Percentiles rank a stretch among this genome's conserved stretches.
Conservation (phyloP, 2,113 vertebrate species). For the Urocolius indicus region DNA sequence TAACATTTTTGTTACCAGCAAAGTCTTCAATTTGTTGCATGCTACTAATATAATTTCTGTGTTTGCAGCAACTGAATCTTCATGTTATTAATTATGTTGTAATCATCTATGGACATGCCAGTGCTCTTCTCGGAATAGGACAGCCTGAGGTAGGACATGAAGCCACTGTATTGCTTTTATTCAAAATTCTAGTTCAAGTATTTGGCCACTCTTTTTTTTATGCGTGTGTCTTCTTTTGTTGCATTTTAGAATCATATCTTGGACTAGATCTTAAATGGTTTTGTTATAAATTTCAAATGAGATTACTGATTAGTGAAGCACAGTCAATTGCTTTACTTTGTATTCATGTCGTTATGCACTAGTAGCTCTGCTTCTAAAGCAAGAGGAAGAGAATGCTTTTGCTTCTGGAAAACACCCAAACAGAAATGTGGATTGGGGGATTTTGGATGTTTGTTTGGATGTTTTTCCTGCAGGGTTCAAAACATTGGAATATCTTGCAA, state of each 20-base stretch:
- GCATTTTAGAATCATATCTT: not conserved
- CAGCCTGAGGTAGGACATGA: slow-evolving; percentile 84
- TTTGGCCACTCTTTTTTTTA: not conserved
- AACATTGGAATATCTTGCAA: not conserved
- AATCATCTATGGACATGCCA: slow-evolving; percentile 85
- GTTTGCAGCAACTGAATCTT: slow-evolving; percentile 80
- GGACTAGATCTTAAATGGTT: not conserved
- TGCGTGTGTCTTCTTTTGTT: not conserved
- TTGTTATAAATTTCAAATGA: not conserved
- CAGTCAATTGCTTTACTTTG: not conserved
- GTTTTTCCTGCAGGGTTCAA: not conserved
- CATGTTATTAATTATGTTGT: slow-evolving; percentile 83
- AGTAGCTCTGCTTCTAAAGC: not conserved
- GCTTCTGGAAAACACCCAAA: not conserved
- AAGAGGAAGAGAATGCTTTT: not conserved
- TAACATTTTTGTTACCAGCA: not conserved
- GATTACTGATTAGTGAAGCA: not conserved
- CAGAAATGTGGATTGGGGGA: not conserved
- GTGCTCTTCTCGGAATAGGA: slow-evolving; percentile 87
- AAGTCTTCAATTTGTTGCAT: not conserved
- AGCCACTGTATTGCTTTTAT: not conserved
- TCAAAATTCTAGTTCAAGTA: not conserved
- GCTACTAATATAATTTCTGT: not conserved
- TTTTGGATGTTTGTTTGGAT: not conserved
- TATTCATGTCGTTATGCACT: not conserved